phyloP scores from a whole-genome alignment of 2,113 vertebrate genomes.

The Gnathonemus echidnorhynchus region DNA sequence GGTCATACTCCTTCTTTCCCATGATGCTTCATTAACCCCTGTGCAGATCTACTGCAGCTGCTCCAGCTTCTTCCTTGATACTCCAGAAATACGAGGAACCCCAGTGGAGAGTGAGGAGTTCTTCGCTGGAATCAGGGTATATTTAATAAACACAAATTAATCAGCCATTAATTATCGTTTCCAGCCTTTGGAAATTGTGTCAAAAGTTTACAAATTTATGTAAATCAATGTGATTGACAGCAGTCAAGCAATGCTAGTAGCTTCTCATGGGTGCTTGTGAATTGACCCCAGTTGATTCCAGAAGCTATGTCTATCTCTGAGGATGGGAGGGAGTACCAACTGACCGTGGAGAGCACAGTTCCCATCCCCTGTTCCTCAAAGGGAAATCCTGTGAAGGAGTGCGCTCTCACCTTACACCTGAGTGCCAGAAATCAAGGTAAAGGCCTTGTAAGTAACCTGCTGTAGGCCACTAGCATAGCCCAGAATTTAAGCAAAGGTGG shows the following conservation, averaged over 20 bases:
- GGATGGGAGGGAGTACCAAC: constrained; percentile 65
- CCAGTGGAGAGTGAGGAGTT: constrained; percentile 72
- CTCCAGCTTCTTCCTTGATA: constrained; percentile 74
- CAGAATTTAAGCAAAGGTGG: not conserved
- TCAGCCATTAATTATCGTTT: not conserved
- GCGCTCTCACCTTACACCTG: constrained; percentile 67
- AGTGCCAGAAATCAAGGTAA: constrained; percentile 66
- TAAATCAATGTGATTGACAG: not conserved
- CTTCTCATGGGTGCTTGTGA: not conserved
- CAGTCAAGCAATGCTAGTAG: not conserved
- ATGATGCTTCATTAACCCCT: not conserved
- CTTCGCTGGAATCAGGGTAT: constrained; percentile 82
- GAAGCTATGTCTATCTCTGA: constrained; percentile 65
- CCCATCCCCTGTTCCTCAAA: constrained; percentile 68
- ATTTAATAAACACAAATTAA: constrained; percentile 5
- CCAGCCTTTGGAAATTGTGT: not conserved
- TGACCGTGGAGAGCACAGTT: constrained; percentile 72
- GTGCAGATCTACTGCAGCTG: constrained; percentile 74
- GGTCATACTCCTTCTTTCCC: not conserved
- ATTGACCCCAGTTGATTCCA: constrained; percentile 61
- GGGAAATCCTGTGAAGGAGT: constrained; percentile 50
- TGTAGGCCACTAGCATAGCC: not conserved
- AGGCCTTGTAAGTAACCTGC: constrained; percentile 6
- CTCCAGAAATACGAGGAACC: constrained; percentile 56
- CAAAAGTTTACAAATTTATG: not conserved